Percentiles rank a stretch among this genome's conserved stretches.
phyloP scores from a whole-genome alignment of 2,113 vertebrate species.

The Xenus cinereus region DNA sequence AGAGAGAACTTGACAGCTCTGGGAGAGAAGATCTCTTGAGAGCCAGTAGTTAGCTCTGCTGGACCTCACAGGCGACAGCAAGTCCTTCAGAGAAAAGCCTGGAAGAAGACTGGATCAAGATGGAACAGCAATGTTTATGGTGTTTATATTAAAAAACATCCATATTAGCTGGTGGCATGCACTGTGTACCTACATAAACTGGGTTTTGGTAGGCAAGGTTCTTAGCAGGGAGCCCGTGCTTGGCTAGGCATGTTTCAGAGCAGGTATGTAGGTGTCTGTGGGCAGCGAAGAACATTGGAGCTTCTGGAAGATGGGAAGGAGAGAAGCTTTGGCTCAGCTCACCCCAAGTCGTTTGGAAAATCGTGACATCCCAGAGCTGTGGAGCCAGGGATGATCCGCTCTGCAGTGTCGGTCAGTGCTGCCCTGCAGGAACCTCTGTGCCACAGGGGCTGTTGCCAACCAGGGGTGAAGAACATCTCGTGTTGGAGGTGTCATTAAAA shows the following conservation, averaged over 20 bases:
- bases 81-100: neutral
- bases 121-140: accelerated
- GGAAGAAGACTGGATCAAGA: neutral
- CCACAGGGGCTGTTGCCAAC: no score
- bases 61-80: neutral
- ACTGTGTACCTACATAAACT: accelerated
- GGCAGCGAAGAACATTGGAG: neutral
- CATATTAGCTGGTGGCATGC: accelerated
- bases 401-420: neutral
- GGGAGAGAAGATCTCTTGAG: neutral
- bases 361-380: accelerated
- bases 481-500: no score
- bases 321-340: neutral
- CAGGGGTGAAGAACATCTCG: accelerated
- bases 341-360: accelerated
- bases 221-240: neutral
- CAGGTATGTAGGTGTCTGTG: accelerated
- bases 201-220: accelerated
- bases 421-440: neutral
- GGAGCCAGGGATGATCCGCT: no score
- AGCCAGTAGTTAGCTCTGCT: neutral
- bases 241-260: neutral
- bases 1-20: neutral
- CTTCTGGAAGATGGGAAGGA: neutral
- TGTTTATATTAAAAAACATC: no score